Evolutionary conservation across 2,797 vertebrate species (phyloP), one percentile per base, ranked within the genome.

Genomic region (Sebastes cheni): DNA sequence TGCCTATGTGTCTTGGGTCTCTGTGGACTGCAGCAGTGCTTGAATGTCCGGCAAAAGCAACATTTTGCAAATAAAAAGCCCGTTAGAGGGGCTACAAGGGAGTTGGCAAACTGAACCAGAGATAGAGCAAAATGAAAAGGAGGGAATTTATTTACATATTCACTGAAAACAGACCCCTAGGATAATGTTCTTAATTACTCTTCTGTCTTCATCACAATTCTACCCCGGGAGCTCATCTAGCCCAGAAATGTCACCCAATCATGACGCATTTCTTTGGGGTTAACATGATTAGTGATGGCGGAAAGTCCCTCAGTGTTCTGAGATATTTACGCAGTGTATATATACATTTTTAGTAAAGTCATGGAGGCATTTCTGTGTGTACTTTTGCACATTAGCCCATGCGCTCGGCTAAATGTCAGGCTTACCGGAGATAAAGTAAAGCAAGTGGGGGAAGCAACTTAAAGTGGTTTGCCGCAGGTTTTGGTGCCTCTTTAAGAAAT

Each of bases 241-340:
- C 94, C 95, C 85, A 95, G 93, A 95, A 95, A 95, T 94, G 94
- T 95, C 94, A 95, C 77, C 81, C 90, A 93, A 92, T 93, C 89
- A 86, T 93, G 89, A 91, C 87, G 70, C 89, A 90, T 94, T 92
- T 87, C 50, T 82, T 88, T 87, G 86, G 89, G 79, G 76, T 94
- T 93, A 92, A 93, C 91, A 91, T 95, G 94, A 95, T 95, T 91
- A 92, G 89, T 20, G 67, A 72, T 91, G 93, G 90, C 90, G 77
- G 82, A 90, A 90, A 90, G 91, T 90, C 91, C 90, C 89, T 90
- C 80, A 85, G 87, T 85, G 80, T 91, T 88, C 69, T 14, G 60
- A 82, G 80, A 91, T 92, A 76, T 93, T 89, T 82, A 81, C 88
- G 75, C 81, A 60, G 72, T 78, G 65, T 86, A 84, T 87, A 89